phyloP scores from a whole-genome alignment of 2,797 vertebrate species.

The Anabas testudineus region DNA sequence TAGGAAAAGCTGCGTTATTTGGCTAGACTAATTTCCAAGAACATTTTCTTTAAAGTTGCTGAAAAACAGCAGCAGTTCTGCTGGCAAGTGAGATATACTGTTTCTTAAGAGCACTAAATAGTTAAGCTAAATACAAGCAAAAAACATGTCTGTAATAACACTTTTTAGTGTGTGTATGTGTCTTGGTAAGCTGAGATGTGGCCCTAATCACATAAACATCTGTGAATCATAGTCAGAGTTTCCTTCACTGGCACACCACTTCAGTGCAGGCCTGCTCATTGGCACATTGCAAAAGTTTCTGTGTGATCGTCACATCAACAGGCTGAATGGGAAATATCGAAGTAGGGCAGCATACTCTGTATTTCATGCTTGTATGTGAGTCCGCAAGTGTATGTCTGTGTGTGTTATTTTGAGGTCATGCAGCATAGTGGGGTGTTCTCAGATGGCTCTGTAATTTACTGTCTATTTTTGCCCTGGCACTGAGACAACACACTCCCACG shows the following conservation, averaged over 20 bases:
- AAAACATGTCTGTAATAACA: slow-evolving; percentile 51
- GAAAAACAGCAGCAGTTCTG: slow-evolving; percentile 21
- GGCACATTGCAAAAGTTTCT: slow-evolving; percentile 49
- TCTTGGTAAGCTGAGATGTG: slow-evolving; percentile 52
- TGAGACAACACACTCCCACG: slow-evolving; percentile 78
- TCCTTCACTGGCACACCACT: slow-evolving; percentile 62
- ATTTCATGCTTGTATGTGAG: slow-evolving; percentile 63
- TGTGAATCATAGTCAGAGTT: slow-evolving; percentile 72
- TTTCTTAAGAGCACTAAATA: slow-evolving; percentile 7
- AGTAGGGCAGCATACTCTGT: slow-evolving; percentile 63
- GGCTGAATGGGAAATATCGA: slow-evolving; percentile 59
- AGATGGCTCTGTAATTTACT: slow-evolving; percentile 79
- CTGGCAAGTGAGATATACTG: not conserved
- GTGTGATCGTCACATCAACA: slow-evolving; percentile 56
- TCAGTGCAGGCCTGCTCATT: slow-evolving; percentile 34
- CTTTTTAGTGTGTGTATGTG: slow-evolving; percentile 30
- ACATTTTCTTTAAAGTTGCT: not conserved
- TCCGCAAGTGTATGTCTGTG: slow-evolving; percentile 54
- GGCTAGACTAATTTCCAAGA: not conserved
- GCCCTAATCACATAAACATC: slow-evolving; percentile 71
- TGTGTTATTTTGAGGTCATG: slow-evolving; percentile 80
- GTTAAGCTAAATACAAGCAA: slow-evolving; percentile 11
- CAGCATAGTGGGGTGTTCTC: slow-evolving; percentile 76
- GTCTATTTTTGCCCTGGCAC: slow-evolving; percentile 81
- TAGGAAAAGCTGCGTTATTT: not conserved